Base-by-base conservation (phyloP, 2,888 invertebrate species). In the Atethmia centrago region DNA sequence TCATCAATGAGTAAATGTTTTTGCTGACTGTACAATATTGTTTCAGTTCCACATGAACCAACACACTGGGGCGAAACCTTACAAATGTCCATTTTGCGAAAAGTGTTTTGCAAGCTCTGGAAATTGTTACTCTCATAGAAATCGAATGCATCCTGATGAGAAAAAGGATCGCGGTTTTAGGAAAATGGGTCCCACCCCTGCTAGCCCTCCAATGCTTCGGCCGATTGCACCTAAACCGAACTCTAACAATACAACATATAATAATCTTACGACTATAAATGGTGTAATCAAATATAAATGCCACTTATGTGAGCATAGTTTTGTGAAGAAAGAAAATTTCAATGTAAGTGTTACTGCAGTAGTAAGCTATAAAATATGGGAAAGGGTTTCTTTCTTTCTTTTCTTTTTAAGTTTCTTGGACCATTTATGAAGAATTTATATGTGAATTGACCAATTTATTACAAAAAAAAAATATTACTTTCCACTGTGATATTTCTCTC, bases 1-100 rank as follows among this genome's bases (percentile, higher is more conserved):
- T 36, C 10, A 25, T n/a, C 2, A 74, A 47, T 28, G n/a, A n/a
- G 10, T n/a, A 31, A 31, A 42, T 64, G 5, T 31, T 55, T 7
- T 14, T 58, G 9, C 31, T 53, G 21, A 80, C 28, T 51, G 10
- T 68, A 69, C 21, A 55, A 42, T 63, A 28, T 74, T 70, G 49
- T 96, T 96, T 75, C 93, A 97, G 97, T 98, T 97, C 90, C 98
- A 98, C 89, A 97, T 97, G 88, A 98, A 98, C 90, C 97, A 97
- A 88, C 98, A 98, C 88, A 98, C 98, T n/a, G 98, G 98, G 63
- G 97, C 97, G 8, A 96, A 97, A 87, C 98, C 98, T 40, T 98
- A 97, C 92, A 97, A 97, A 92, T 98, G 98, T 91, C 97, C 97
- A 47, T 97, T 97, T 88, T 98, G 98, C 92, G 97, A 97, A 0